phyloP scores from a whole-genome alignment of 1,140 invertebrate genomes.

The Prorops nasuta region DNA sequence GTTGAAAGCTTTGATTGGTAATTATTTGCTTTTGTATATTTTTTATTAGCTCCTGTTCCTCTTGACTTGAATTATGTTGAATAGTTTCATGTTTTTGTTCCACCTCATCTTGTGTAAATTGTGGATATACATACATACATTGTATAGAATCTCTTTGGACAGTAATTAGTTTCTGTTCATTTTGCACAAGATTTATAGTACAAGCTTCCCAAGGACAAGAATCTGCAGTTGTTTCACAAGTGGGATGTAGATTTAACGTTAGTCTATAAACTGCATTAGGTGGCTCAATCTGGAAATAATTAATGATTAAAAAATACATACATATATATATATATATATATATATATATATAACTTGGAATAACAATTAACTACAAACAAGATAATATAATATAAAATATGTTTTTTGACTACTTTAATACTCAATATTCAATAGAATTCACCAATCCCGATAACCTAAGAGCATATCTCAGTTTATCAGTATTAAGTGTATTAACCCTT shows the following conservation, averaged over 20 bases:
- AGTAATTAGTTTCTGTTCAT: slow-evolving; percentile 31
- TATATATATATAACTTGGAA: slow-evolving; percentile 1
- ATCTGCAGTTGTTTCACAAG: slow-evolving; percentile 27
- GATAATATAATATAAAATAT: neutral
- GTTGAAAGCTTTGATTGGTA: slow-evolving; percentile 32
- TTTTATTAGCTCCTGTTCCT: slow-evolving; percentile 33
- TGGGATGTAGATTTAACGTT: slow-evolving; percentile 37
- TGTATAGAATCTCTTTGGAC: slow-evolving; percentile 37
- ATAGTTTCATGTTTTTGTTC: slow-evolving; percentile 12
- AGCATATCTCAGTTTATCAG: neutral
- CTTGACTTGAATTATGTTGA: slow-evolving; percentile 22
- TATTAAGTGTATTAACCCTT: neutral
- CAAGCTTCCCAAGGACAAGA: slow-evolving; percentile 42
- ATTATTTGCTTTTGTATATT: slow-evolving; percentile 36
- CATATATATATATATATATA: slow-evolving; percentile 7
- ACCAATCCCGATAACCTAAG: slow-evolving; percentile 1
- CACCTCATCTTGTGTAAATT: slow-evolving; percentile 22
- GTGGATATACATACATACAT: slow-evolving; percentile 38
- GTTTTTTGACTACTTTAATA: neutral
- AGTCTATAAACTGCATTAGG: slow-evolving; percentile 39
- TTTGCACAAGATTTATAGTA: slow-evolving; percentile 39
- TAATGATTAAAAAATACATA: neutral
- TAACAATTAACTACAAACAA: neutral
- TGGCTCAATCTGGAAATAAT: slow-evolving; percentile 35
- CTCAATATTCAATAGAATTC: neutral